Evolutionary conservation across 1,140 invertebrate species (phyloP), one percentile per base, ranked within the genome.

Genomic region (Mercenaria mercenaria): DNA sequence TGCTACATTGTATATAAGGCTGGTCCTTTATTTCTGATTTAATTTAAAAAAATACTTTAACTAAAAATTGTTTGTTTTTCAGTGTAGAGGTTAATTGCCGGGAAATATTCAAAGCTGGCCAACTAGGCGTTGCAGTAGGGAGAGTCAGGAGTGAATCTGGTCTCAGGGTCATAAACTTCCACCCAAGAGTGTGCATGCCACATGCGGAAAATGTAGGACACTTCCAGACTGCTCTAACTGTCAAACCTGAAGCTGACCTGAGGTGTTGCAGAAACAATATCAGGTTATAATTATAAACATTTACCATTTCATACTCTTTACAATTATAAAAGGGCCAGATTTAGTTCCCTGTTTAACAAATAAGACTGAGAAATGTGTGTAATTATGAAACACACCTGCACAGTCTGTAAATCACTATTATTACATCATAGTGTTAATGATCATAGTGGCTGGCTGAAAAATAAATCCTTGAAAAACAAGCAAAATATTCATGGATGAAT

Each of bases 101-200:
- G 32, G 77, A 81, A 6, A 81, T 81, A 26, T 81, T 81, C 50
- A 52, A 39, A 37, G 47, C 77, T 32, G 77, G 77, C 2, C 77
- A 81, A 59, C 56, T 81, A 29, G 77, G 77, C 10, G 77, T 81
- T 61, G 77, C 50, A n/a, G 18, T 81, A 32, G 10, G 11, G 15
- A 34, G 77, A 37, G 77, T 81, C 10, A 81, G 10, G 23, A 26
- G 15, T 23, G n/a, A n/a, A 59, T 26, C 47, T 34, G 77, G 77
- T 13, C 50, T 81, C 1, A 52, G 77, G 26, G 47, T 81, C 26
- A 77, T 77, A 41, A 77, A 77, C 74, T 77, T 43, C n/a, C 74
- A 77, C 41, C 74, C 74, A 2, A 52, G 77, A 81, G 39, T 50
- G 23, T 47, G 39, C 47, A 52, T 79, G 26, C 47, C 76, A 26